Evolutionary conservation across 37 sponge, comb jelly and placozoan genomes (phyloP).

Genomic region (Eunapius fragilis): DNA sequence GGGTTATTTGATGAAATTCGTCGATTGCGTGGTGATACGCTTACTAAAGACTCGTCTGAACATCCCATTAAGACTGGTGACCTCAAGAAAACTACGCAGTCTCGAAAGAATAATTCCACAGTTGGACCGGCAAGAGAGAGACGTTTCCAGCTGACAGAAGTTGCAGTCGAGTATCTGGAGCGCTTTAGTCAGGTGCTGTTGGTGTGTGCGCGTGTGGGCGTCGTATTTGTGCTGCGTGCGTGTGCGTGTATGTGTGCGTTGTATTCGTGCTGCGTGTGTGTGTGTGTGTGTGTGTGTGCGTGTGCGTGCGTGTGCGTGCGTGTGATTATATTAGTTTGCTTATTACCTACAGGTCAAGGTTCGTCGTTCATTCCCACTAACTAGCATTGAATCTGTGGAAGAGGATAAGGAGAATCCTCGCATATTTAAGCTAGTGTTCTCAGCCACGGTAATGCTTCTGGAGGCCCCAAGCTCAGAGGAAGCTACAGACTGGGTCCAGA

Average conservation of each 20-base stretch:
- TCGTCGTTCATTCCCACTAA: conserved; percentile 53
- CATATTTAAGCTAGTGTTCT: conserved; percentile 27
- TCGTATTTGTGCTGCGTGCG: too few species aligned
- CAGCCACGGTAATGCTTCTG: conserved; percentile 25
- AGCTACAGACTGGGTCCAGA: conserved; percentile 53
- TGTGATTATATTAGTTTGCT: too few species aligned
- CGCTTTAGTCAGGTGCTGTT: conserved; percentile 49
- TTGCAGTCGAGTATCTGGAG: conserved; percentile 60
- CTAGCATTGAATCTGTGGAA: conserved; percentile 40
- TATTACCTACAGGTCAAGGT: conserved; percentile 67
- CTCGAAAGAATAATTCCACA: neutral
- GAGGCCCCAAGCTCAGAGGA: conserved; percentile 32
- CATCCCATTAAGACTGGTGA: conserved; percentile 7
- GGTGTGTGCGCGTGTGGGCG: too few species aligned
- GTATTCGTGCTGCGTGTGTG: too few species aligned
- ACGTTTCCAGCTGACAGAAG: conserved; percentile 39
- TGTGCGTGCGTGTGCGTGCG: neutral
- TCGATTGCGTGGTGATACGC: neutral
- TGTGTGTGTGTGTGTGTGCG: too few species aligned
- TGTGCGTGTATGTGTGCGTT: too few species aligned
- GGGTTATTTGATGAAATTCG: neutral
- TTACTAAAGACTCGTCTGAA: neutral
- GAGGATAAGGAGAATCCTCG: conserved; percentile 24
- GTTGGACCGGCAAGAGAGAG: conserved; percentile 38
- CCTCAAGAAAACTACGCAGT: conserved; percentile 38